Evolutionary conservation across 2,797 vertebrate species (phyloP).

Genomic region (Cottoperca gobio): DNA sequence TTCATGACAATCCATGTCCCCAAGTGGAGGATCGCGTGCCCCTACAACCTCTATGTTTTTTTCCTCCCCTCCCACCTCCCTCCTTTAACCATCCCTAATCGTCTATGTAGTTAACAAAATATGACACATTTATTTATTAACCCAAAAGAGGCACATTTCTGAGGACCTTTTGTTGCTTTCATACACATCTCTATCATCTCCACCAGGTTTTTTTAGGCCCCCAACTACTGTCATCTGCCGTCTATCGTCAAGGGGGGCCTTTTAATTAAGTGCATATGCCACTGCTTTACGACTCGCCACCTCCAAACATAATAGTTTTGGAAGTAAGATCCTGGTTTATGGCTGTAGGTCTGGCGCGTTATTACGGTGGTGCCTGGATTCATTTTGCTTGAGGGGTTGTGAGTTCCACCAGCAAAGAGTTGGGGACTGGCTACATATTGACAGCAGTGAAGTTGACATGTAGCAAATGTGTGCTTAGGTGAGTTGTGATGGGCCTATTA

Average conservation of each 20-base stretch:
- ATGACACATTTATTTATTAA: slow-evolving; percentile 69
- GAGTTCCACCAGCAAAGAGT: slow-evolving; percentile 46
- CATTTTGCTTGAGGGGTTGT: slow-evolving; percentile 48
- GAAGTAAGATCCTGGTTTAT: slow-evolving; percentile 64
- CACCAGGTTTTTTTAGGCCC: slow-evolving; percentile 3
- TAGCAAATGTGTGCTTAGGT: slow-evolving; percentile 62
- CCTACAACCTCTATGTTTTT: not conserved
- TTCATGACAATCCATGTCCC: not conserved
- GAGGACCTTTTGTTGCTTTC: slow-evolving; percentile 63
- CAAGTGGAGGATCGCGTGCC: not conserved
- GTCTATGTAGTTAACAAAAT: slow-evolving; percentile 35
- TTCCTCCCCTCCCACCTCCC: not conserved
- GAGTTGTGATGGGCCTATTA: slow-evolving; percentile 75
- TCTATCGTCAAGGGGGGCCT: slow-evolving; percentile 56
- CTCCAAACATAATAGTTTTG: slow-evolving; percentile 70
- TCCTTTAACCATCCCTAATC: not conserved
- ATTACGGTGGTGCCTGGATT: slow-evolving; percentile 67
- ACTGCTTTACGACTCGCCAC: slow-evolving; percentile 74
- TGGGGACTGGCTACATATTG: slow-evolving; percentile 52
- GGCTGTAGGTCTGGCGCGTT: slow-evolving; percentile 63
- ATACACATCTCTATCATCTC: slow-evolving; percentile 59
- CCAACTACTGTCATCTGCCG: slow-evolving; percentile 43
- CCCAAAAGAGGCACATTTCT: slow-evolving; percentile 58
- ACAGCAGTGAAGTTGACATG: slow-evolving; percentile 57
- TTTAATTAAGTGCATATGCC: slow-evolving; percentile 72